Conservation (phyloP, 1,140 invertebrate species). For the Procambarus virginalis region DNA sequence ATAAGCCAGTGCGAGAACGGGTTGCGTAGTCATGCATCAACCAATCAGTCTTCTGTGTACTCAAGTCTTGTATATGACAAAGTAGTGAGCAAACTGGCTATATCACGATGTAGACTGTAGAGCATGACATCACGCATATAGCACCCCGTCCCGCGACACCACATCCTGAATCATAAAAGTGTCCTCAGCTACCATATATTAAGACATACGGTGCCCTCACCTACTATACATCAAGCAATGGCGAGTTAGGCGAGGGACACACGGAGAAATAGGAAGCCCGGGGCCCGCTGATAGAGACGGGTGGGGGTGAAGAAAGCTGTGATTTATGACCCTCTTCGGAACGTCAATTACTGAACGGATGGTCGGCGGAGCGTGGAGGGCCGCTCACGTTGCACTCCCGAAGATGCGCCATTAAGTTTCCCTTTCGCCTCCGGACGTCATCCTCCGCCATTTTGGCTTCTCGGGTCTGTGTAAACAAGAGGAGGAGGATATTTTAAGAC, state of each 20-base stretch:
- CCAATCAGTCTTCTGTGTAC: too few species aligned
- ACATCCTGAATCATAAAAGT: not conserved
- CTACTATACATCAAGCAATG: not conserved
- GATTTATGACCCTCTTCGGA: not conserved
- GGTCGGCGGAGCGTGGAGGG: not conserved
- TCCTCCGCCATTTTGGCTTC: not conserved
- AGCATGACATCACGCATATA: too few species aligned
- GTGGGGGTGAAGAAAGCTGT: not conserved
- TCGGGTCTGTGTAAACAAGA: not conserved
- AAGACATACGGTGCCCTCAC: not conserved
- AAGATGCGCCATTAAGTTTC: not conserved
- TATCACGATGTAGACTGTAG: too few species aligned
- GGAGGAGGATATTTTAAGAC: not conserved
- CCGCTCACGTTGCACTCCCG: not conserved
- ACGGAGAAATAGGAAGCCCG: not conserved
- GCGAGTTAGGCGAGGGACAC: not conserved
- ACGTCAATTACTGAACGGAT: slow-evolving; percentile 5
- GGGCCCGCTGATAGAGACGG: not conserved
- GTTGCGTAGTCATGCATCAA: too few species aligned
- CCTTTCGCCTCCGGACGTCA: not conserved
- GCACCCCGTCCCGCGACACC: too few species aligned
- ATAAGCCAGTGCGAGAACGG: too few species aligned
- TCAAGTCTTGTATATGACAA: too few species aligned
- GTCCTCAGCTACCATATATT: not conserved
- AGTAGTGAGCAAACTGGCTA: too few species aligned